Percentiles rank a stretch among this genome's conserved stretches.
Conservation (phyloP, 2,113 vertebrate genomes). For the Neogobius melanostomus region DNA sequence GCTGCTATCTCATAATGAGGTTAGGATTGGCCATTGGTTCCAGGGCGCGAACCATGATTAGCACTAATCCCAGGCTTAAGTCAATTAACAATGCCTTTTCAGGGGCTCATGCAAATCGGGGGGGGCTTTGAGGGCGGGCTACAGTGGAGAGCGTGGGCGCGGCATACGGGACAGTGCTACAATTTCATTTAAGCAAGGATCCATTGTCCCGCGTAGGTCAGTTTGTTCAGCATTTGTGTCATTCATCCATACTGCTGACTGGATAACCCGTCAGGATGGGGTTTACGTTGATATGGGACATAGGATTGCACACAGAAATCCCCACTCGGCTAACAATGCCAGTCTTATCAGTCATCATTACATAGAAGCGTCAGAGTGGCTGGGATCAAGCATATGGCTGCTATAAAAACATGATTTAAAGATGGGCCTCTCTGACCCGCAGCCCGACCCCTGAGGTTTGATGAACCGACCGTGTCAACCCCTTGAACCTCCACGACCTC, state of each 20-base stretch:
- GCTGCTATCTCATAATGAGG: conserved; percentile 80
- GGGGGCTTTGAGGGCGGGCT: conserved; percentile 54
- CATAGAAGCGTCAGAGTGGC: conserved; percentile 3
- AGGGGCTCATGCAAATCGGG: conserved; percentile 72
- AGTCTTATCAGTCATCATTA: conserved; percentile 31
- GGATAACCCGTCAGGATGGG: no score
- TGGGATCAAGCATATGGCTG: conserved; percentile 29
- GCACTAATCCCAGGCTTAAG: conserved; percentile 75
- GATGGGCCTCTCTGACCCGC: conserved; percentile 6
- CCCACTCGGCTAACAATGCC: neutral
- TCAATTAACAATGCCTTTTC: conserved; percentile 74
- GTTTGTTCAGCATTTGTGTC: neutral
- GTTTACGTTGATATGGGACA: no score
- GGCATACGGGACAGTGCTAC: conserved; percentile 47
- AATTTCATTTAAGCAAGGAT: neutral
- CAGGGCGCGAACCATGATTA: conserved; percentile 75
- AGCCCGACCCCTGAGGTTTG: conserved; percentile 30
- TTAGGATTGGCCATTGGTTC: conserved; percentile 72
- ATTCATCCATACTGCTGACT: no score
- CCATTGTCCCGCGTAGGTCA: neutral
- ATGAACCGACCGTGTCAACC: conserved; percentile 41
- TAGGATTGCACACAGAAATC: neutral
- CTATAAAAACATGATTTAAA: conserved; percentile 36
- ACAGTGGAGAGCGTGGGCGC: conserved; percentile 26
- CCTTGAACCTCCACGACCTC: conserved; percentile 40